phyloP scores from a whole-genome alignment of 2,113 vertebrate genomes.

The Cinclus mexicanus region DNA sequence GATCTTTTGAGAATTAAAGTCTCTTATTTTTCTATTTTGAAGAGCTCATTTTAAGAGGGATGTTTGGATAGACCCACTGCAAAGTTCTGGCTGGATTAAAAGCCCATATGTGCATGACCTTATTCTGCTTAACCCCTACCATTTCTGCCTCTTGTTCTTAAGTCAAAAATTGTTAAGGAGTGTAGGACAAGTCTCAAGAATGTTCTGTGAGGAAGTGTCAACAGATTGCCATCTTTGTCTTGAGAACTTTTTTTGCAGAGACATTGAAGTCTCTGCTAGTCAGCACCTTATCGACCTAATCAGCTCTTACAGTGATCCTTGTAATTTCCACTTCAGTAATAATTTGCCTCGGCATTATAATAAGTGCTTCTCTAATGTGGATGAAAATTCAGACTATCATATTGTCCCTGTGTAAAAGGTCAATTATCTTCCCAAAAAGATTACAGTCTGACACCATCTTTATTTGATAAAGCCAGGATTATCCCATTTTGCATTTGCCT shows the following conservation, averaged over 20 bases:
- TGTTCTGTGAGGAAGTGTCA: neutral
- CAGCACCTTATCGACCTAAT: neutral
- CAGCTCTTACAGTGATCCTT: neutral
- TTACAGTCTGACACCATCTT: neutral
- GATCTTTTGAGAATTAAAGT: neutral
- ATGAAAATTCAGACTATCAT: neutral
- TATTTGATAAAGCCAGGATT: neutral
- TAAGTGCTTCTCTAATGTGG: neutral
- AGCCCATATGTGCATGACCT: neutral
- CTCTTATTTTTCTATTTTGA: neutral
- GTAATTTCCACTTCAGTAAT: neutral
- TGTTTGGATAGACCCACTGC: neutral
- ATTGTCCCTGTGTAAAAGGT: neutral
- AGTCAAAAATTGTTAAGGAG: neutral
- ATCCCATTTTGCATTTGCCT: neutral
- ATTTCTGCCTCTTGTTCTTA: neutral
- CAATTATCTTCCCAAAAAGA: neutral
- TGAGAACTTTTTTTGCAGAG: neutral
- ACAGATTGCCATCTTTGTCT: neutral
- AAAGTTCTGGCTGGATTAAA: neutral
- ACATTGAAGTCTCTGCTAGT: neutral
- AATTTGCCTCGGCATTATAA: neutral
- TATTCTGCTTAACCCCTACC: neutral
- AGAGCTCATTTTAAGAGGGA: neutral
- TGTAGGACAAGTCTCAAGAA: neutral